Percentiles rank a stretch among this genome's conserved stretches.
These are phyloP conservation scores for Paramormyrops kingsleyae DNA, from an alignment of 2,113 vertebrate genomes.

Conservation along the genomic window DNA sequence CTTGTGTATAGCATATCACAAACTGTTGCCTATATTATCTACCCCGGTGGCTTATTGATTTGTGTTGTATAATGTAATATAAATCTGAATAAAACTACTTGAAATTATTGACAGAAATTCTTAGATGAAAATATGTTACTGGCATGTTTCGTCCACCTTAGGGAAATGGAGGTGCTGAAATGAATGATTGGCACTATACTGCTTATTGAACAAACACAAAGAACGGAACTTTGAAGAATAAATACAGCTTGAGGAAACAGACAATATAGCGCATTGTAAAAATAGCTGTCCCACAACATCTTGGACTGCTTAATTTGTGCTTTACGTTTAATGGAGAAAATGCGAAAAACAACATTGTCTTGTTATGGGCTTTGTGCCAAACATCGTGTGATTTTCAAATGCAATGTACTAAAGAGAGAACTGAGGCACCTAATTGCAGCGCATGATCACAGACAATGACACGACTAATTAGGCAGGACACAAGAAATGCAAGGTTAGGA, in stretches of 20 bases:
- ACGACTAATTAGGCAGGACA: not conserved
- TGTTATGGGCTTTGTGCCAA: not conserved
- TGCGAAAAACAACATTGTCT: not conserved
- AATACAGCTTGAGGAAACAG: not conserved
- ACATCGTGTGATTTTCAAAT: not conserved
- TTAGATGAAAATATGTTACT: not conserved
- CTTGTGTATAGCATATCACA: not conserved
- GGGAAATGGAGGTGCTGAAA: not conserved
- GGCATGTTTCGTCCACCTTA: not conserved
- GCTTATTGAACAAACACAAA: not conserved
- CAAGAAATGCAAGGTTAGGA: not conserved
- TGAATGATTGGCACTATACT: not conserved
- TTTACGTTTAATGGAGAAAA: not conserved
- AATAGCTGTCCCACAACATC: not conserved
- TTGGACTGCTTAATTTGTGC: not conserved
- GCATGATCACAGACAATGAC: not conserved
- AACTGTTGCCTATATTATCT: not conserved
- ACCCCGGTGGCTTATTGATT: not conserved
- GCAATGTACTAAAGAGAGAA: not conserved
- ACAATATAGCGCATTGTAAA: not conserved
- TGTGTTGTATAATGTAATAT: not conserved
- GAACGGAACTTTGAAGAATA: not conserved
- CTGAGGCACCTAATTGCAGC: not conserved
- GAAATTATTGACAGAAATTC: not conserved
- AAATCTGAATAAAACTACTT: not conserved